These are phyloP conservation scores for Neopelma chrysocephalum DNA, from an alignment of 2,797 vertebrate species.

Conservation along the genomic window DNA sequence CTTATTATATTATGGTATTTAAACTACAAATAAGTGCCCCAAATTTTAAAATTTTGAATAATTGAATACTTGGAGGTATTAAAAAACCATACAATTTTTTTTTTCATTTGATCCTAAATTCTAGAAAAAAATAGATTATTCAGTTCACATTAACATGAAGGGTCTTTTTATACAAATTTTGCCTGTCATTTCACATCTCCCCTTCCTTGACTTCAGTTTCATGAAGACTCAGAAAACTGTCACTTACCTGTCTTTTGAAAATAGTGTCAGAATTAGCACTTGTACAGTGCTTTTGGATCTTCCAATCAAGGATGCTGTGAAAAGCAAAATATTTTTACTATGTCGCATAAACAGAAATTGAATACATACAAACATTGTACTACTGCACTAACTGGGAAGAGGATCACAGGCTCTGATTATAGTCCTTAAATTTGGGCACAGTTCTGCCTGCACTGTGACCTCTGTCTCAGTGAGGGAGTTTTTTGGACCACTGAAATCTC, in stretches of 20 bases:
- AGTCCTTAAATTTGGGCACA: neutral
- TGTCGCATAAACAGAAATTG: neutral
- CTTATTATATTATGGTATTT: neutral
- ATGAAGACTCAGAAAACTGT: neutral
- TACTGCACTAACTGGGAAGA: neutral
- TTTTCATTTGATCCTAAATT: neutral
- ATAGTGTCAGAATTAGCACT: neutral
- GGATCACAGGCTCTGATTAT: neutral
- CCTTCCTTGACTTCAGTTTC: neutral
- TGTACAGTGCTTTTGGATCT: neutral
- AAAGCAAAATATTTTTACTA: neutral
- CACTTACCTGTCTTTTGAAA: neutral
- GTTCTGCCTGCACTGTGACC: neutral
- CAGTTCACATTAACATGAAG: neutral
- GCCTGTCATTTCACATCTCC: neutral
- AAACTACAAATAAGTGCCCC: neutral
- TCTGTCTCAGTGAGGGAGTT: neutral
- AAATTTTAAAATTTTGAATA: neutral
- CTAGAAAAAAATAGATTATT: neutral
- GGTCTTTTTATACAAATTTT: neutral
- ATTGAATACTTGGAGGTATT: neutral
- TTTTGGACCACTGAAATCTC: neutral
- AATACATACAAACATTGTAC: neutral
- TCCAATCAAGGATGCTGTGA: neutral
- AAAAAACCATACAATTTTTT: neutral